These are phyloP conservation scores for Andrena cerasifolii DNA, from an alignment of 1,140 invertebrate species.

Conservation along the genomic window DNA sequence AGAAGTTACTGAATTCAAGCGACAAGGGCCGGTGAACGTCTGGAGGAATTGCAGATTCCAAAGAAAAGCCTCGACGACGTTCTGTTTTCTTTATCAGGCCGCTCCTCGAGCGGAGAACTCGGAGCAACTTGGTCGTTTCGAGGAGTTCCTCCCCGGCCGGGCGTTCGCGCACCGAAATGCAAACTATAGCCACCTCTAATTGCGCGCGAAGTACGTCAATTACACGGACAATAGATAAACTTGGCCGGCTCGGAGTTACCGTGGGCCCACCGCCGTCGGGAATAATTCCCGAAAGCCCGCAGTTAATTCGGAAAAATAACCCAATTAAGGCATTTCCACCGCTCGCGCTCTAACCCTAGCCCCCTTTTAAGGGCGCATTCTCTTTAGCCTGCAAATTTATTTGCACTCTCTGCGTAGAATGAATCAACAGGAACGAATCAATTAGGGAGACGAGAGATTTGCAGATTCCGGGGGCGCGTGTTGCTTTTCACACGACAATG, in stretches of 20 bases:
- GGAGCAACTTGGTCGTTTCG: conserved; percentile 41
- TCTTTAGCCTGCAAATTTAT: conserved; percentile 12
- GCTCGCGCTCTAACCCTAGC: not conserved
- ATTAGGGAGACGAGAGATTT: not conserved
- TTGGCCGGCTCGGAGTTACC: not conserved
- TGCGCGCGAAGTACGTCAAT: conserved; percentile 25
- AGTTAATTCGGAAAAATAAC: conserved; percentile 24
- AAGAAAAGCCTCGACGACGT: not conserved
- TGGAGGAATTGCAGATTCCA: not conserved
- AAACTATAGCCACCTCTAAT: conserved; percentile 42
- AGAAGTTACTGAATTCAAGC: conserved; percentile 5
- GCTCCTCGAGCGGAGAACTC: not conserved
- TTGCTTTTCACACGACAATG: too few relatives aligned
- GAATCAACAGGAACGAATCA: conserved; percentile 22
- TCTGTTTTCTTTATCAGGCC: not conserved
- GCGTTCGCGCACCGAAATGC: conserved; percentile 4
- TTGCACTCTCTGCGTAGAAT: not conserved
- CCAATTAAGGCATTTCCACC: not conserved
- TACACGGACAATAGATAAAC: conserved; percentile 33
- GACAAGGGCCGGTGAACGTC: not conserved
- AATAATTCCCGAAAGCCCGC: not conserved
- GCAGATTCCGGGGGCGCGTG: too few relatives aligned
- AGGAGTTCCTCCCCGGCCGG: conserved; percentile 19
- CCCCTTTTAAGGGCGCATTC: not conserved
- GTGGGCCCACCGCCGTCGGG: not conserved